Base-by-base conservation (phyloP, 2,888 invertebrate species). In the Siphonodentalium dalli region DNA sequence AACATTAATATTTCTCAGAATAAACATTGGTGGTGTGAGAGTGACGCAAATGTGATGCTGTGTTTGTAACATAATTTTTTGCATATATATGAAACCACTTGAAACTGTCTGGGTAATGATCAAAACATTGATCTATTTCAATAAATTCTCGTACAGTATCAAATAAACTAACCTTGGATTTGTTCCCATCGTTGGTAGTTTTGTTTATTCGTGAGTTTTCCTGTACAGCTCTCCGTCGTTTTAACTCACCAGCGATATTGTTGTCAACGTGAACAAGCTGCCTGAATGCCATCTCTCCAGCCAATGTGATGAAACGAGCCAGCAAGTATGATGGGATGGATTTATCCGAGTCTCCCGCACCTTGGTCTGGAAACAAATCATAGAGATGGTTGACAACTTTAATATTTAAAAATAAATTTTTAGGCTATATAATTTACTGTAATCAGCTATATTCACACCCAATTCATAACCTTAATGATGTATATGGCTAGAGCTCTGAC, bases 231-330 rank as follows among this genome's bases (percentile, higher is more conserved):
- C 87, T 85, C 7, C 89, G 83, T 52, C 88, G 84, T 75, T 90
- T 90, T 69, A 93, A 84, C 80, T 93, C 93, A 58, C 89, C 90
- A 68, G 93, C 91, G 4, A 94, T 87, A 63, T 86, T 87, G 26
- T 89, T 88, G 72, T 96, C 94, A 50, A 95, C 85, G 77, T 90
- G 89, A 44, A 90, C 87, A 77, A 93, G 87, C 74, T 92, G 89
- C 64, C 89, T 88, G 38, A 83, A 81, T 0, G 91, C 91, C 58
- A 91, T 84, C 58, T 91, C 90, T 4, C 94, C 94, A 51, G 90
- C 81, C 20, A 90, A 75, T 59, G 83, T 80, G 40, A 87, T 66
- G 13, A 87, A 81, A 44, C 86, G 82, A 9, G 85, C 73, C 78
- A 77, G 81, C 28, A 75, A 53, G 34, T 62, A 65, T 0, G 70